A percentile compares a stretch with the other conserved stretches of the same genome.
Conservation (phyloP, 2,797 vertebrate species). For the Acrocephalus scirpaceus region DNA sequence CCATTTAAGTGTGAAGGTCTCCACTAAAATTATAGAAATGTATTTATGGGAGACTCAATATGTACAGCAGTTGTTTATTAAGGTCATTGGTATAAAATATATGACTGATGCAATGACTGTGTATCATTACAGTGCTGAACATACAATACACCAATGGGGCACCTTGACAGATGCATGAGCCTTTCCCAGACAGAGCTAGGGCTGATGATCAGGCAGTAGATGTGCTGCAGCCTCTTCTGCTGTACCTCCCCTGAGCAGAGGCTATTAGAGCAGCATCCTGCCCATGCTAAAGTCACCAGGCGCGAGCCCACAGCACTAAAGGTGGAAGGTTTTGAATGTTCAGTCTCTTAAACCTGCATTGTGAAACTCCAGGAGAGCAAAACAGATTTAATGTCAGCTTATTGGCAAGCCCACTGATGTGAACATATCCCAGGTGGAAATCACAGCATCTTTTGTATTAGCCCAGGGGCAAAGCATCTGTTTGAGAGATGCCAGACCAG, state of each 20-base stretch:
- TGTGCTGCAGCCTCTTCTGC: neutral
- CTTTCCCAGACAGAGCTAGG: neutral
- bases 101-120: slow-evolving; percentile 6
- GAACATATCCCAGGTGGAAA: neutral
- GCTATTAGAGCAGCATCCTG: neutral
- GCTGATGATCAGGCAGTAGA: neutral
- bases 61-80: slow-evolving; percentile 56
- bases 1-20: slow-evolving; percentile 57
- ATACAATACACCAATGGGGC: neutral
- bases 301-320: neutral
- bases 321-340: neutral
- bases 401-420: fast-evolving
- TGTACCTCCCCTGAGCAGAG: neutral
- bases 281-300: neutral
- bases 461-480: neutral
- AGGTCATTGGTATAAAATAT: slow-evolving; percentile 59
- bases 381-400: neutral
- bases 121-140: neutral
- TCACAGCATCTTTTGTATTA: neutral
- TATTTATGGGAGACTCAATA: slow-evolving; percentile 50
- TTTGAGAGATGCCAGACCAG: neutral
- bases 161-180: neutral
- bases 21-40: slow-evolving; percentile 54
- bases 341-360: neutral
- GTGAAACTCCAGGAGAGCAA: neutral